Percentiles rank a stretch among this genome's conserved stretches.
These are phyloP conservation scores for Parelbella ahira DNA, from an alignment of 2,888 invertebrate genomes.

Conservation along the genomic window DNA sequence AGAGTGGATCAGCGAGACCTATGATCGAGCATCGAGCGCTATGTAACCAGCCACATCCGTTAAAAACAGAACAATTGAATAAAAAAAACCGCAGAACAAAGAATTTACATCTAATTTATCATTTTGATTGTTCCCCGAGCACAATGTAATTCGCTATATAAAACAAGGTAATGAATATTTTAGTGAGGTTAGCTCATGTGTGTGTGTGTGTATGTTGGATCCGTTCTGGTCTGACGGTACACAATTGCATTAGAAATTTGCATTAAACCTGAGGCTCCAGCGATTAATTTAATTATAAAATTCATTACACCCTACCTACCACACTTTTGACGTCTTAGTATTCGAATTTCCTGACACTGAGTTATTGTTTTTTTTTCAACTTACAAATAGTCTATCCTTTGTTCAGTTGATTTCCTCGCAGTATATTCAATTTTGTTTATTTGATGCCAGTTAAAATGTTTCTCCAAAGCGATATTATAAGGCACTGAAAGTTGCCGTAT, in stretches of 20 bases:
- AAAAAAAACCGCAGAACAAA: conserved; percentile 28
- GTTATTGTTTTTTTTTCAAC: no score
- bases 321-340: no score
- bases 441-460: no score
- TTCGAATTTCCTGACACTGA: no score
- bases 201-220: conserved; percentile 45
- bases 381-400: no score
- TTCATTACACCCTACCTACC: conserved; percentile 14
- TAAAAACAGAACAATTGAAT: conserved; percentile 23
- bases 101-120: conserved; percentile 30
- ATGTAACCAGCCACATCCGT: conserved; percentile 12
- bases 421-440: no score
- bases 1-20: no score
- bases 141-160: conserved; percentile 30
- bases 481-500: no score
- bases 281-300: conserved; percentile 65
- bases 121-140: conserved; percentile 33
- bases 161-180: conserved; percentile 57
- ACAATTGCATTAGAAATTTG: conserved; percentile 69
- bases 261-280: conserved; percentile 63
- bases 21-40: no score
- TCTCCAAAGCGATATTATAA: no score
- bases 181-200: conserved; percentile 39
- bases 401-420: no score
- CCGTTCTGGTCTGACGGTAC: conserved; percentile 59